A percentile compares a stretch with the other conserved stretches of the same genome.
Evolutionary conservation across 2,113 vertebrate species (phyloP).

Genomic region (Bostrychus sinensis): DNA sequence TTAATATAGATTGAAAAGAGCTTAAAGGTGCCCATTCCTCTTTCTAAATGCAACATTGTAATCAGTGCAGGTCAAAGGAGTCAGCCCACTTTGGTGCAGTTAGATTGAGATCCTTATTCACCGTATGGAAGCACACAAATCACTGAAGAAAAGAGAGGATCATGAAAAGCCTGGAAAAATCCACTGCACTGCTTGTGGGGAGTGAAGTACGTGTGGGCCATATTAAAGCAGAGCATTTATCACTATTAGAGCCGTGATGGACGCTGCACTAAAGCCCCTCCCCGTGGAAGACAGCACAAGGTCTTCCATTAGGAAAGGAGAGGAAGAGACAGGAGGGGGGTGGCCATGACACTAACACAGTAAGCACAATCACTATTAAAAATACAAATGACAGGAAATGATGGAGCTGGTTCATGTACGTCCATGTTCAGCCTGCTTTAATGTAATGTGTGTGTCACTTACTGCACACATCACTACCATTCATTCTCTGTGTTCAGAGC

Average conservation of each 20-base stretch:
- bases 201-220: background rate
- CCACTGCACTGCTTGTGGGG: background rate
- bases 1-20: background rate
- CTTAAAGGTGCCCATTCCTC: constrained; percentile 6
- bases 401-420: too few relatives aligned
- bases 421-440: too few relatives aligned
- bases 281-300: constrained; percentile 8
- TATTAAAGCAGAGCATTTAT: background rate
- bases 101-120: background rate
- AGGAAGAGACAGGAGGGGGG: background rate
- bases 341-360: too few relatives aligned
- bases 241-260: constrained; percentile 12
- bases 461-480: too few relatives aligned
- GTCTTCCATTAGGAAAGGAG: background rate
- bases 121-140: too few relatives aligned
- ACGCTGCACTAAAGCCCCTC: constrained; percentile 8
- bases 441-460: too few relatives aligned
- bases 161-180: constrained; percentile 1
- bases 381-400: too few relatives aligned
- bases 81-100: background rate
- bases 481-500: too few relatives aligned
- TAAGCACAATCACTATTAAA: too few relatives aligned
- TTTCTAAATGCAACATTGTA: constrained; percentile 3
- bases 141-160: constrained; percentile 2
- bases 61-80: constrained; percentile 3